Percentiles rank a stretch among this genome's conserved stretches.
These are phyloP conservation scores for Mnemiopsis leidyi DNA, from an alignment of 37 sponge, comb jelly and placozoan genomes.

Conservation along the genomic window DNA sequence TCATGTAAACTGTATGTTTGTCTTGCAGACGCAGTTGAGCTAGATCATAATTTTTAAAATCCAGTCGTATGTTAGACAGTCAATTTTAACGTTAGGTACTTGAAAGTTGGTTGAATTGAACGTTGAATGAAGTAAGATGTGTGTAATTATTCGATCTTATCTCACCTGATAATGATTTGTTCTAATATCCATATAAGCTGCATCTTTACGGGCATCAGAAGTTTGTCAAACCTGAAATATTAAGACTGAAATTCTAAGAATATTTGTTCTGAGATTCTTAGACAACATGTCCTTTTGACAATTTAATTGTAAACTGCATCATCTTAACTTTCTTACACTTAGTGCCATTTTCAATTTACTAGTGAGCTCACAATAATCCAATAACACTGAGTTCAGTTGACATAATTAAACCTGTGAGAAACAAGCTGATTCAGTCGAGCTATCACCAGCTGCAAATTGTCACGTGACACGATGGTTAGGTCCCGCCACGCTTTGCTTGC, in stretches of 20 bases:
- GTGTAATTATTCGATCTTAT: background rate
- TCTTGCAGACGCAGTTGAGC: no score
- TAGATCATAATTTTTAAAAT: no score
- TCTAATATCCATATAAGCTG: conserved; percentile 56
- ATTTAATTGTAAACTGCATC: no score
- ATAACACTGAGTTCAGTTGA: no score
- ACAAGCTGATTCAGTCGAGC: conserved; percentile 45
- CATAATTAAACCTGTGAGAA: background rate
- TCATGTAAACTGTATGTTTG: no score
- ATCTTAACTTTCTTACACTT: no score
- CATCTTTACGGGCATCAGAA: conserved; percentile 64
- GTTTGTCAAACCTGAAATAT: conserved; percentile 27
- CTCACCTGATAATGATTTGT: conserved; percentile 20
- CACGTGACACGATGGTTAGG: conserved; percentile 79
- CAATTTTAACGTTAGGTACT: background rate
- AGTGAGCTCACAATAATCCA: no score
- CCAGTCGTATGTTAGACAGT: no score
- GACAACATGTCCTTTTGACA: no score
- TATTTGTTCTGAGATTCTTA: no score
- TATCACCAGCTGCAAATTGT: conserved; percentile 71
- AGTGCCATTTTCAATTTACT: no score
- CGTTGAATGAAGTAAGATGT: background rate
- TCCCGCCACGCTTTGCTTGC: conserved; percentile 82
- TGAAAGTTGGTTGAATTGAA: background rate
- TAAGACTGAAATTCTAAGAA: no score